A percentile compares a stretch with the other conserved stretches of the same genome.
These are phyloP conservation scores for Callyntrura sp. DNA, from an alignment of 2,888 invertebrate genomes.

Conservation along the genomic window DNA sequence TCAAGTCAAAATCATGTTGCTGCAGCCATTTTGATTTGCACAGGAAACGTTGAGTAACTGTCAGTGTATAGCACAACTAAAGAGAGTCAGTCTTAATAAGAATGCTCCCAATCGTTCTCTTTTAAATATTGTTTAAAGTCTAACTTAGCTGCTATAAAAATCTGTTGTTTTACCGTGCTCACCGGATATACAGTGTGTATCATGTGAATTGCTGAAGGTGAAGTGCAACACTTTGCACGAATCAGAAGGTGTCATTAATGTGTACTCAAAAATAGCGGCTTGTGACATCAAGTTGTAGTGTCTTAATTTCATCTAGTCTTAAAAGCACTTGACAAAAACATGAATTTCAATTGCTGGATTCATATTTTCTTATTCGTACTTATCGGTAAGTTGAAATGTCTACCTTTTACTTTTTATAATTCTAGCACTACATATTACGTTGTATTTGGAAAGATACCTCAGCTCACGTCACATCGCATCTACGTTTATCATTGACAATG, in stretches of 20 bases:
- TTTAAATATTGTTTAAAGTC: no score
- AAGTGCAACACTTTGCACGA: constrained; percentile 18
- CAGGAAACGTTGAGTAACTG: constrained; percentile 34
- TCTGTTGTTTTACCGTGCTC: background rate
- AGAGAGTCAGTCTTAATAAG: background rate
- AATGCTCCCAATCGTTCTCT: no score
- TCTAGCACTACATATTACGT: no score
- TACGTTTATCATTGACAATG: background rate
- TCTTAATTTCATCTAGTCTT: constrained; percentile 11
- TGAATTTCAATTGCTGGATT: constrained; percentile 56
- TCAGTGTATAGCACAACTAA: background rate
- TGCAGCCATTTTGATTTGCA: constrained; percentile 49
- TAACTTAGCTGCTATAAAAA: no score
- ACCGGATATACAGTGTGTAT: background rate
- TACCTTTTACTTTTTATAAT: background rate
- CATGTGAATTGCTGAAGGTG: background rate
- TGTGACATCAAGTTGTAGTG: background rate
- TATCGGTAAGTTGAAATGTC: constrained; percentile 55
- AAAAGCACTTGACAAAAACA: background rate
- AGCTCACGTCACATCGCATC: background rate
- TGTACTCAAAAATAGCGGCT: background rate
- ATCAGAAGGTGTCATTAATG: constrained; percentile 14
- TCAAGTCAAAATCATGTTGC: background rate
- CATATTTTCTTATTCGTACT: constrained; percentile 67
- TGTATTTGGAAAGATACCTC: no score